Conservation (phyloP, 1,140 invertebrate species). For the Sycobia sp. region DNA sequence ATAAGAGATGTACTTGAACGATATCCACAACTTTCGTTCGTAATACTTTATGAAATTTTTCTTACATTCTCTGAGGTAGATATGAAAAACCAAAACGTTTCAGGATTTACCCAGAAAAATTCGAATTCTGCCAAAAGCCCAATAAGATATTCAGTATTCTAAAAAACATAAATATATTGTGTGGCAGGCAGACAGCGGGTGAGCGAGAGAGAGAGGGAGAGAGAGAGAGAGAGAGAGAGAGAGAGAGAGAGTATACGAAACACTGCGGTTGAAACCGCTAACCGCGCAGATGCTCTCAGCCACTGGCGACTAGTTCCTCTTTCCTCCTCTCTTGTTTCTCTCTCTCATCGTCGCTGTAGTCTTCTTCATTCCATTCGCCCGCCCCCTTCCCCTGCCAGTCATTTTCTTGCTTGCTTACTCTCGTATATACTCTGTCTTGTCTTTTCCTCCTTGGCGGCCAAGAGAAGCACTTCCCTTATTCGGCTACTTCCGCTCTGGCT, state of each 20-base stretch:
- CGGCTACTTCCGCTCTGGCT: slow-evolving; percentile 16
- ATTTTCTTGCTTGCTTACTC: too few relatives aligned
- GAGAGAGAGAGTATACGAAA: slow-evolving; percentile 45
- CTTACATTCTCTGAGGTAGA: too few relatives aligned
- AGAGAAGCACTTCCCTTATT: slow-evolving; percentile 32
- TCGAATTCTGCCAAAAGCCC: too few relatives aligned
- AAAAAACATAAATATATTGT: too few relatives aligned
- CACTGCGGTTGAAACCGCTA: slow-evolving; percentile 55
- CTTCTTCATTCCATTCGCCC: neutral
- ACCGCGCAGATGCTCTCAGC: slow-evolving; percentile 60
- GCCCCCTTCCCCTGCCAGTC: neutral
- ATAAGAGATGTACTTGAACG: too few relatives aligned
- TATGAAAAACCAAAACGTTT: too few relatives aligned
- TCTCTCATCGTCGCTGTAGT: neutral
- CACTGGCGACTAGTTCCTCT: slow-evolving; percentile 43
- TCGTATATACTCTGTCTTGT: neutral
- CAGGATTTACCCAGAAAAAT: too few relatives aligned
- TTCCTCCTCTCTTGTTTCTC: neutral
- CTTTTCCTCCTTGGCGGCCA: slow-evolving; percentile 2
- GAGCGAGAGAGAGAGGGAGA: slow-evolving; percentile 18
- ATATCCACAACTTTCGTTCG: too few relatives aligned
- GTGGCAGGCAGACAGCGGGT: slow-evolving; percentile 36
- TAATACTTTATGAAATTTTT: too few relatives aligned
- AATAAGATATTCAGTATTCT: too few relatives aligned
- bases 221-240: slow-evolving; percentile 30